Evolutionary conservation across 2,888 invertebrate genomes (phyloP), one percentile per base, ranked within the genome.

Genomic region (Punctoribates punctum): DNA sequence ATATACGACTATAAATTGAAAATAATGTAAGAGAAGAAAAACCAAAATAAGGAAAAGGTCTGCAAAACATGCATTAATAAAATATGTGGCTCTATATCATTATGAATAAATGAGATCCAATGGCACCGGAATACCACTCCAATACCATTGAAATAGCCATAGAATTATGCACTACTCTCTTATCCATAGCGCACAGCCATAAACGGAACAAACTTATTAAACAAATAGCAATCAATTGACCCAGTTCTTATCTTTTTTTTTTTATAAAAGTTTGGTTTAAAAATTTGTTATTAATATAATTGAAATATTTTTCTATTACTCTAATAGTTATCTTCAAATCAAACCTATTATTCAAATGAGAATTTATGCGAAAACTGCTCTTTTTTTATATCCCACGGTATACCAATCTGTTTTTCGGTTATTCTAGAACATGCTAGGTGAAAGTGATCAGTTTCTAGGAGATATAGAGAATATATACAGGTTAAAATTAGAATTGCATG

Each of bases 91-190:
- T 72, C 72, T 72, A 46, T 72, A 72, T 72, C 72, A 72, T 72
- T 72, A 72, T 72, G 48, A 72, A 72, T 72, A 72, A 72, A 72
- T 72, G 72, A 72, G 72, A 72, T 72, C 48, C 72, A 48, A 72
- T 72, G 13, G 65, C 38, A 67, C 65, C 20, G 34, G 4, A 13
- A 38, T 23, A 27, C 13, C 34, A 29, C 9, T 38, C 9, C 38
- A 20, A 20, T 23, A 54, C 23, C 23, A 54, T 20, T 20, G 4
- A 9, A 54, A n/a, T 54, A 5, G 54, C 54, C n/a, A 54, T 20
- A 13, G 20, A 20, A 54, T 20, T 23, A 54, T 23, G n/a, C 54
- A n/a, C 6, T 54, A n/a, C n/a, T n/a, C n/a, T 54, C n/a, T 54
- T 23, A 54, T 20, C 54, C 23, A 54, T 54, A 54, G n/a, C n/a